phyloP scores from a whole-genome alignment of 1,140 invertebrate species.

The Tetragonula clypearis region DNA sequence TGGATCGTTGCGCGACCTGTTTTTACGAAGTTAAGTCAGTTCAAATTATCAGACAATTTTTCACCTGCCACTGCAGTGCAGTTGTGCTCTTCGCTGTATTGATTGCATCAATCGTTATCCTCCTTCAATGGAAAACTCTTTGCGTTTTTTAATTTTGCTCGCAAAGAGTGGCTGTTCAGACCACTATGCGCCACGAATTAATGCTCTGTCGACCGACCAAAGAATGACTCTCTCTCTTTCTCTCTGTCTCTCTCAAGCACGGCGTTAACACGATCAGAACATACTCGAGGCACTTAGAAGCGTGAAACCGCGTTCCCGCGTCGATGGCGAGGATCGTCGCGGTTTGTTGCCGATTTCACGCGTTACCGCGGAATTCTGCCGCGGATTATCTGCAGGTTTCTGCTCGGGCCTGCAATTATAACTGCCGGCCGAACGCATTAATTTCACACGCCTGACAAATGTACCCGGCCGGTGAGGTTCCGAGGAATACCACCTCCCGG shows the following conservation, averaged over 20 bases:
- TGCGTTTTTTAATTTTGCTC: too few relatives aligned
- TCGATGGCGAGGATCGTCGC: background rate
- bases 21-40: too few relatives aligned
- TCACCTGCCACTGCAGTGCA: too few relatives aligned
- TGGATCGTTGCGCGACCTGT: too few relatives aligned
- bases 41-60: too few relatives aligned
- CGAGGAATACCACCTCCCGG: background rate
- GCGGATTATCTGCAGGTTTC: background rate
- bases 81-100: too few relatives aligned
- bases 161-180: background rate
- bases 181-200: slow-evolving; percentile 10
- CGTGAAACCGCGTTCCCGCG: background rate
- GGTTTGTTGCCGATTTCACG: background rate
- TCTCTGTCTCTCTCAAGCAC: background rate
- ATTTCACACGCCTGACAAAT: background rate
- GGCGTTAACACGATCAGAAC: slow-evolving; percentile 2
- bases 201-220: background rate
- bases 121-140: too few relatives aligned
- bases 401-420: background rate
- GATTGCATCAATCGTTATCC: too few relatives aligned
- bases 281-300: too few relatives aligned
- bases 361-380: background rate
- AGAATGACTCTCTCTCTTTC: background rate
- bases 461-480: background rate
- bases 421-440: background rate